phyloP scores from a whole-genome alignment of 2,797 vertebrate species.

The Sphenodon punctatus region DNA sequence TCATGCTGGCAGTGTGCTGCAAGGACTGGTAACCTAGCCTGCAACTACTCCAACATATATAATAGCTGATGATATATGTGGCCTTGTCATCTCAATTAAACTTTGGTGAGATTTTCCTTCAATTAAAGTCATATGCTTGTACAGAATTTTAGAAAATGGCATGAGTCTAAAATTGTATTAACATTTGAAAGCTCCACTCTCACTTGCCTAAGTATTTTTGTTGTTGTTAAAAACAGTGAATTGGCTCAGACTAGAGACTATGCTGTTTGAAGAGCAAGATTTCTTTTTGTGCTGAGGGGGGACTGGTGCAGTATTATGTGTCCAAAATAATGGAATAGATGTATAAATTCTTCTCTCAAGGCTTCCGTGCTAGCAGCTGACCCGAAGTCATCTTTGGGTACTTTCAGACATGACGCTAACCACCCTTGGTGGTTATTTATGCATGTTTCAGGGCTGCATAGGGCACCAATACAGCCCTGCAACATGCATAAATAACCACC shows the following conservation, averaged over 20 bases:
- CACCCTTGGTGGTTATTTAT: no score
- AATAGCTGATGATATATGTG: not conserved
- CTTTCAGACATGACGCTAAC: no score
- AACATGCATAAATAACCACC: no score
- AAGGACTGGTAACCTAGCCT: no score
- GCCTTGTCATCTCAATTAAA: conserved; percentile 8
- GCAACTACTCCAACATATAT: not conserved
- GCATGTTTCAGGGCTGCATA: no score
- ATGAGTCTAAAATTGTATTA: conserved; percentile 5
- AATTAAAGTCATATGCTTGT: conserved; percentile 14
- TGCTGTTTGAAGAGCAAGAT: not conserved
- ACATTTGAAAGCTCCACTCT: conserved; percentile 8
- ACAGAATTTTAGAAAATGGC: conserved; percentile 32
- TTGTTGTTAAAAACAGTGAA: not conserved
- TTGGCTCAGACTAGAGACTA: not conserved
- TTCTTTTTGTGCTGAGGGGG: not conserved
- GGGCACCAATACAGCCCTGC: no score
- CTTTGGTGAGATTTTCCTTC: not conserved
- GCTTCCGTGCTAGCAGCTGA: not conserved
- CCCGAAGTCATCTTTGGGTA: no score
- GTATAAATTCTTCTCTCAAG: not conserved
- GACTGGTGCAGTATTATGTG: not conserved
- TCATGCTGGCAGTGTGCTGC: no score
- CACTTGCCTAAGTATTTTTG: conserved; percentile 9
- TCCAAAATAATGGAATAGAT: not conserved